phyloP scores from a whole-genome alignment of 2,888 invertebrate species.

The Cantharis rustica region DNA sequence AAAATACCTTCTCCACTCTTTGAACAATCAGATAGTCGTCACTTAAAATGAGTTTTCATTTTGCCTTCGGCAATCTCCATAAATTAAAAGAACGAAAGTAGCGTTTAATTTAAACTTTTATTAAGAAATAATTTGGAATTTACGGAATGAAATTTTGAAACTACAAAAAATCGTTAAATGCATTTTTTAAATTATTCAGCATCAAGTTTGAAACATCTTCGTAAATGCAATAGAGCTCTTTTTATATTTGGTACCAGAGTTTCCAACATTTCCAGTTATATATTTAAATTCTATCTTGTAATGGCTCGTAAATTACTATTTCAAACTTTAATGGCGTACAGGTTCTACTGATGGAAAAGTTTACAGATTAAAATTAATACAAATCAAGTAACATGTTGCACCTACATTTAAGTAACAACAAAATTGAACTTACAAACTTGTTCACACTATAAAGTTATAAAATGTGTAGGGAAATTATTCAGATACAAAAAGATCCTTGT shows the following conservation, averaged over 20 bases:
- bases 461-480: not conserved
- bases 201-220: too few species aligned
- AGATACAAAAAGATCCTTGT: too few species aligned
- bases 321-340: not conserved
- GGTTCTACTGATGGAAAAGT: not conserved
- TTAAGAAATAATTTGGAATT: not conserved
- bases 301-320: not conserved
- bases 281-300: not conserved
- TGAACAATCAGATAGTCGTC: not conserved
- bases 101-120: not conserved
- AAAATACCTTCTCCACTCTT: not conserved
- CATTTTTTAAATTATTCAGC: too few species aligned
- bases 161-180: not conserved
- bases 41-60: not conserved
- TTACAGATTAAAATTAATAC: not conserved
- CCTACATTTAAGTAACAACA: not conserved
- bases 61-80: not conserved
- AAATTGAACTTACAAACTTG: not conserved
- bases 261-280: not conserved
- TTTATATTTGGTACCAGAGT: not conserved
- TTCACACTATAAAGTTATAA: not conserved
- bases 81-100: not conserved
- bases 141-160: not conserved
- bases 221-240: too few species aligned
- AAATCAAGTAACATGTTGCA: not conserved